Conservation (phyloP, 2,888 invertebrate genomes). For the Cataglyphis rosenhaueri region DNA sequence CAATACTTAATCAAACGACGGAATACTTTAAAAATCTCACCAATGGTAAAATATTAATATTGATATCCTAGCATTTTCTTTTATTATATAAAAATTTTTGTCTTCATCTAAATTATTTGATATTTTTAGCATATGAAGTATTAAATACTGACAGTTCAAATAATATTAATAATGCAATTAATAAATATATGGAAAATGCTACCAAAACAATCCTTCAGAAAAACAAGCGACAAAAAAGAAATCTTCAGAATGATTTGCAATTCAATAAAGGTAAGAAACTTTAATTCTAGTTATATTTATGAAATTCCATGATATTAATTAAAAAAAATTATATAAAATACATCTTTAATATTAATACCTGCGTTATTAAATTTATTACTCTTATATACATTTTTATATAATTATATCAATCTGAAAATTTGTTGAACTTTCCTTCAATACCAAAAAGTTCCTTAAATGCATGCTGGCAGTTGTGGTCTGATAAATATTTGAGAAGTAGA, state of each 20-base stretch:
- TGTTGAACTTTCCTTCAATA: conserved; percentile 81
- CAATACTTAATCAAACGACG: conserved; percentile 61
- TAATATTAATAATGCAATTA: conserved; percentile 65
- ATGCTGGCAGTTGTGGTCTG: conserved; percentile 89
- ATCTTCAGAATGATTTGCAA: conserved; percentile 30
- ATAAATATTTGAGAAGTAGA: conserved; percentile 91
- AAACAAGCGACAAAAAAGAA: conserved; percentile 61
- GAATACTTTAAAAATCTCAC: conserved; percentile 70
- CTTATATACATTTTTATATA: neutral
- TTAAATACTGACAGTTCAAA: conserved; percentile 19
- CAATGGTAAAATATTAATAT: conserved; percentile 68
- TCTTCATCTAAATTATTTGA: conserved; percentile 14
- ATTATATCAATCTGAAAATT: conserved; percentile 42
- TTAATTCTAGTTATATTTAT: conserved; percentile 11
- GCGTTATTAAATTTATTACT: no score
- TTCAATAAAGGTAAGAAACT: conserved; percentile 51
- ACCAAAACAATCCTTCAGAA: conserved; percentile 36
- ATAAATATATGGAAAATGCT: conserved; percentile 55
- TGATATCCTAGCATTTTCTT: neutral
- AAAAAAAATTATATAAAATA: neutral
- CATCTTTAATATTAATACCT: neutral
- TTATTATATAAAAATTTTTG: neutral
- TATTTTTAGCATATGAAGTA: conserved; percentile 52
- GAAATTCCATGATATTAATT: conserved; percentile 1
- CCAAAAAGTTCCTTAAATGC: conserved; percentile 94